phyloP scores from a whole-genome alignment of 2,888 invertebrate genomes.

The Cheilosia soror region DNA sequence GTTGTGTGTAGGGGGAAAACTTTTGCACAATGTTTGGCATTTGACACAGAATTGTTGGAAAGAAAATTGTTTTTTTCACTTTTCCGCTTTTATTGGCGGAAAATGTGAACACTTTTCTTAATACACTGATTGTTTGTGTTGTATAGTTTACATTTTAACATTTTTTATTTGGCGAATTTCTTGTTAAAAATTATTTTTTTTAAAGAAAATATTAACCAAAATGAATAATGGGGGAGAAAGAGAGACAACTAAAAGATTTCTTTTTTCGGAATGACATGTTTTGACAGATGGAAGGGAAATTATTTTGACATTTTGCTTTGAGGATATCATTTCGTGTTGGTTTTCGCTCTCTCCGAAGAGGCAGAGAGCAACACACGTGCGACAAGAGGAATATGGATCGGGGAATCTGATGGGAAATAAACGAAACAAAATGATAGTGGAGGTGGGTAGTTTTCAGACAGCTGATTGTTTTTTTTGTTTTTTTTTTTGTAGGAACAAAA shows the following conservation, averaged over 20 bases:
- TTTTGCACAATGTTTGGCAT: constrained; percentile 75
- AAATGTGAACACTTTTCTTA: constrained; percentile 45
- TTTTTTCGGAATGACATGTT: constrained; percentile 73
- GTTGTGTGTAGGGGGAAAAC: constrained; percentile 57
- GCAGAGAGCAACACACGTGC: constrained; percentile 62
- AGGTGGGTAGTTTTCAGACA: constrained; percentile 59
- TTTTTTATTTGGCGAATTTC: constrained; percentile 59
- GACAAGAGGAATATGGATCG: constrained; percentile 49
- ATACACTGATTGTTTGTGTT: constrained; percentile 55
- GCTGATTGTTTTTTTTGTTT: constrained; percentile 30
- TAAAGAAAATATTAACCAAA: constrained; percentile 74
- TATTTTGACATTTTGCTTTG: constrained; percentile 67
- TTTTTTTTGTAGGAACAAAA: not conserved
- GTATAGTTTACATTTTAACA: constrained; percentile 48
- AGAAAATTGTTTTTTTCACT: constrained; percentile 25
- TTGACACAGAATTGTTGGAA: constrained; percentile 61
- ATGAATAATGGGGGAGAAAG: constrained; percentile 73
- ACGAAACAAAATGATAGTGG: constrained; percentile 47
- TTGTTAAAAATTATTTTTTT: constrained; percentile 58
- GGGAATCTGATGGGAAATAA: constrained; percentile 34
- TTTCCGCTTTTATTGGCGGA: constrained; percentile 32
- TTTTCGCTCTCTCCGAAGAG: constrained; percentile 12
- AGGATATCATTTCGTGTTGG: constrained; percentile 50
- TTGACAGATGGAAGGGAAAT: constrained; percentile 74
- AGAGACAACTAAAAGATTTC: constrained; percentile 66